A percentile compares a stretch with the other conserved stretches of the same genome.
Evolutionary conservation across 2,797 vertebrate species (phyloP).

Genomic region (Melanotaenia maccullochi): DNA sequence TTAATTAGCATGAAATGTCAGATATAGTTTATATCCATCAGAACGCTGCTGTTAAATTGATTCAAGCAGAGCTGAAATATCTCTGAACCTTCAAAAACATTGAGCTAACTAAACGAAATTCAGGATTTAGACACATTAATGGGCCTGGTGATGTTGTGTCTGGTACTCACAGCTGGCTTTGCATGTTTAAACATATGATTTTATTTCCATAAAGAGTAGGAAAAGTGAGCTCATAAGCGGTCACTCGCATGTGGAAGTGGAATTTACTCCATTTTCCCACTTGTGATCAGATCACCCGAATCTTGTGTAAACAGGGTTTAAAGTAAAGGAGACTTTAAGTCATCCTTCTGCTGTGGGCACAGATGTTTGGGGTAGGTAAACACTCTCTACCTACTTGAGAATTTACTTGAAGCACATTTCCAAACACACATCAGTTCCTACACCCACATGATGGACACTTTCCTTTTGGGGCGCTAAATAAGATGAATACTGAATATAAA

Average conservation of each 20-base stretch:
- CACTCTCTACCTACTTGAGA: slow-evolving; percentile 2
- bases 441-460: slow-evolving; percentile 33
- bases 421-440: slow-evolving; percentile 47
- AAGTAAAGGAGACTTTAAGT: not conserved
- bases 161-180: not conserved
- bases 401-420: slow-evolving; percentile 26
- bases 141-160: not conserved
- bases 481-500: slow-evolving; percentile 24
- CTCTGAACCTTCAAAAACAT: not conserved
- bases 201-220: slow-evolving; percentile 7
- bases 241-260: slow-evolving; percentile 5
- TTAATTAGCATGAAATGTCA: not conserved
- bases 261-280: slow-evolving; percentile 11
- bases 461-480: slow-evolving; percentile 11
- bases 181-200: not conserved
- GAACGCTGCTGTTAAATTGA: not conserved
- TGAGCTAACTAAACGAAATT: not conserved
- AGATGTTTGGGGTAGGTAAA: slow-evolving; percentile 8
- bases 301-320: slow-evolving; percentile 1
- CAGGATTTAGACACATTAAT: not conserved
- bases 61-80: not conserved
- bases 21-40: not conserved
- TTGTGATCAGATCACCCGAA: not conserved
- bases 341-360: slow-evolving; percentile 5
- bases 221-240: slow-evolving; percentile 11